Percentiles rank a stretch among this genome's conserved stretches.
These are phyloP conservation scores for Papilio protenor DNA, from an alignment of 2,888 invertebrate species.

Conservation along the genomic window DNA sequence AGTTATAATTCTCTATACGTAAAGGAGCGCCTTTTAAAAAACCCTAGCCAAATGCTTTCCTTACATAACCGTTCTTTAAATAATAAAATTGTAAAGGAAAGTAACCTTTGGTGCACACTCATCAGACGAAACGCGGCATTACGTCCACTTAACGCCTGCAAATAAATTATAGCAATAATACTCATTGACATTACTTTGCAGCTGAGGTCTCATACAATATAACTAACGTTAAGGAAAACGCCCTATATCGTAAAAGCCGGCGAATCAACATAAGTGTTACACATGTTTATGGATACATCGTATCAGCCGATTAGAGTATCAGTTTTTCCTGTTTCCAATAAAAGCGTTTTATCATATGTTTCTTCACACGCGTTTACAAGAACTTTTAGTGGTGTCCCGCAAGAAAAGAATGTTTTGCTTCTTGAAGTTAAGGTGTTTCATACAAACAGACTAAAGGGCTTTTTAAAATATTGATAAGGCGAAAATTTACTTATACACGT, in stretches of 20 bases:
- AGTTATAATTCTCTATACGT: background rate
- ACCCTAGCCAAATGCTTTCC: too few relatives aligned
- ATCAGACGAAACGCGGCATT: background rate
- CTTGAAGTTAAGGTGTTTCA: background rate
- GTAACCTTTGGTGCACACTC: too few relatives aligned
- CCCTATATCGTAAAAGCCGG: slow-evolving; percentile 5
- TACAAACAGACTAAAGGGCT: background rate
- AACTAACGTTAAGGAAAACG: slow-evolving; percentile 1
- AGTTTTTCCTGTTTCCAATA: slow-evolving; percentile 12
- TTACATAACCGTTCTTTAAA: background rate
- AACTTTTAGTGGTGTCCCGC: background rate
- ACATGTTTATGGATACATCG: background rate
- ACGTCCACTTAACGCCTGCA: background rate
- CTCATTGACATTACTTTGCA: background rate
- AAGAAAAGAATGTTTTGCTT: background rate
- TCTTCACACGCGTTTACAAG: background rate
- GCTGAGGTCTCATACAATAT: background rate
- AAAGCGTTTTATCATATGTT: background rate
- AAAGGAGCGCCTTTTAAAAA: too few relatives aligned
- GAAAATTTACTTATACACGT: background rate
- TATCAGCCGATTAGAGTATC: background rate
- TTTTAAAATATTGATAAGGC: background rate
- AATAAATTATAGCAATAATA: background rate
- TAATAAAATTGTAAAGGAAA: background rate
- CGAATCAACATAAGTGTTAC: slow-evolving; percentile 1